These are phyloP conservation scores for Sminthurinus aureus DNA, from an alignment of 2,888 invertebrate species.

Conservation along the genomic window DNA sequence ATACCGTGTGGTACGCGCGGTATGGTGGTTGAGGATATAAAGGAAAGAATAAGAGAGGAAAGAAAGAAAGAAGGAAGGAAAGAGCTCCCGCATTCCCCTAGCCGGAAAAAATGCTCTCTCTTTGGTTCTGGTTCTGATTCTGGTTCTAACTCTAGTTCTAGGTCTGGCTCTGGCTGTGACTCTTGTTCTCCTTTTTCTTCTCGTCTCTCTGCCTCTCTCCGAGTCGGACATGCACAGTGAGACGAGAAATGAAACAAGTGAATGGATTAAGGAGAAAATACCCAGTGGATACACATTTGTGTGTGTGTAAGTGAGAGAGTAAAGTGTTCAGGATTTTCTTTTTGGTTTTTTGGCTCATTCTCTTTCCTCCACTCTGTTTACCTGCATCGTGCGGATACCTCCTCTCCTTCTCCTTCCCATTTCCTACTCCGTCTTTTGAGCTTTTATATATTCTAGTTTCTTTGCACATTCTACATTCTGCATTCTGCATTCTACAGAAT, in stretches of 20 bases:
- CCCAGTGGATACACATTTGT: slow-evolving; percentile 6
- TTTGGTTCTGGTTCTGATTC: no score
- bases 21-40: no score
- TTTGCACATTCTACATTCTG: no score
- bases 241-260: slow-evolving; percentile 30
- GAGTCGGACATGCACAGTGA: slow-evolving; percentile 35
- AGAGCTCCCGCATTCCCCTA: slow-evolving; percentile 42
- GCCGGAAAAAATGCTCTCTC: slow-evolving; percentile 40
- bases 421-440: background rate
- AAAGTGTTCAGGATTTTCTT: slow-evolving; percentile 5
- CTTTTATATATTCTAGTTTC: no score
- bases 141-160: no score
- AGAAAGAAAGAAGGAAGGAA: background rate
- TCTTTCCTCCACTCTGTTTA: background rate
- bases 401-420: background rate
- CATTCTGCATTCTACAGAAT: no score
- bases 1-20: no score
- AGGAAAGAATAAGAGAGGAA: no score
- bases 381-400: background rate
- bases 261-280: slow-evolving; percentile 30
- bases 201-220: slow-evolving; percentile 20
- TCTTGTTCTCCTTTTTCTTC: no score
- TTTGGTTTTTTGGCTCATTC: slow-evolving; percentile 22
- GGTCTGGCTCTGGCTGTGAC: no score
- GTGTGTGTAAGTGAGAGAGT: background rate